Evolutionary conservation across 2,888 invertebrate genomes (phyloP), one percentile per base, ranked within the genome.

Genomic region (Aplocera efformata): DNA sequence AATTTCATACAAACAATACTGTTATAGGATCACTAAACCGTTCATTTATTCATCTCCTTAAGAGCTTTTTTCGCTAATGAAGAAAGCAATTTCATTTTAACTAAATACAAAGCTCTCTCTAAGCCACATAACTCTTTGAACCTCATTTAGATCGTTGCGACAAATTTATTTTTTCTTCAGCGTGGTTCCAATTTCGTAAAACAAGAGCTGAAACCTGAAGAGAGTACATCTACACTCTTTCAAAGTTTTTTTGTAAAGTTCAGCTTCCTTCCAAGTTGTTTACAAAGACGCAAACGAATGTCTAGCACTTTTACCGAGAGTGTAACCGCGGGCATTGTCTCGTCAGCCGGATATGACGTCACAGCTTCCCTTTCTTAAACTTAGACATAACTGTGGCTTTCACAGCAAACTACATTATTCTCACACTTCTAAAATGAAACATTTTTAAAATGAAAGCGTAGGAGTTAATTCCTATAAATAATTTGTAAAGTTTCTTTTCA

Each of bases 271-370:
- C 45, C 36, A 48, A 42, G 42, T 48, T 37, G 38, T 43, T 35
- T 44, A 50, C 52, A 55, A 55, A 55, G 54, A 46, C 50, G 43
- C 53, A 48, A 52, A 51, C 38, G 52, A 55, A 50, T 48, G 50
- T 54, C 51, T 52, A 52, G 52, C 40, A 48, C 52, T 52, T 55
- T 52, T 54, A 46, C 44, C 43, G 42, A 49, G 48, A 50, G 50
- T 42, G 52, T 50, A 50, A 52, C 52, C 54, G 52, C 49, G 42
- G 54, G 50, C 52, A 55, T 55, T 55, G 54, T 55, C 52, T 55
- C 49, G 46, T 52, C 52, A 50, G 29, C 50, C 54, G 54, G 54
- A 55, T 52, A 48, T 52, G 54, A 52, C 54, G 48, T 52, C 52
- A 55, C 46, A 32, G 46, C 51, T 52, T 50, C 42, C 46, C 42